These are phyloP conservation scores for Blastomussa wellsi DNA, from an alignment of 92 coral and sea anemone species.

Conservation along the genomic window DNA sequence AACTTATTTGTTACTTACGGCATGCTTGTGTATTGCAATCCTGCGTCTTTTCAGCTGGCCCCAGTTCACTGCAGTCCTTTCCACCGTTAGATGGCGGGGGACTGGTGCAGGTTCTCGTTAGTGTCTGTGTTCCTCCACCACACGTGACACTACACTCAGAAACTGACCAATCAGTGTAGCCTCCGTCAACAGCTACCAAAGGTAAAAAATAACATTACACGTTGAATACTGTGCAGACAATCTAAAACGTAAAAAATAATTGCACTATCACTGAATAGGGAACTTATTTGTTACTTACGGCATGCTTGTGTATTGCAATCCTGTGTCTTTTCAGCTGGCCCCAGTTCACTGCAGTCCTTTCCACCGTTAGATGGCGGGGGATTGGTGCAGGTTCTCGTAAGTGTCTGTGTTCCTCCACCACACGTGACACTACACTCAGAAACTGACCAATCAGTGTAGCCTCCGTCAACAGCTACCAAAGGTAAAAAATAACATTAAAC, in stretches of 20 bases:
- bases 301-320: background rate
- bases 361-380: constrained; percentile 16
- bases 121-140: constrained; percentile 10
- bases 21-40: background rate
- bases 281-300: background rate
- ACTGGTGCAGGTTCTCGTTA: constrained; percentile 21
- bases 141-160: constrained; percentile 11
- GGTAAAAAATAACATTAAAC: background rate
- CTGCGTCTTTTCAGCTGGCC: background rate
- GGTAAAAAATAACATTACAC: too few species aligned
- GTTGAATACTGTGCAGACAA: too few species aligned
- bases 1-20: background rate
- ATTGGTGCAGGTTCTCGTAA: constrained; percentile 25
- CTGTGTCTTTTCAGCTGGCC: background rate
- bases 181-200: constrained; percentile 17
- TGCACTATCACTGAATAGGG: too few species aligned
- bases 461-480: constrained; percentile 5
- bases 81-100: constrained; percentile 16
- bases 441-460: constrained; percentile 23
- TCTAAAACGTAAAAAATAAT: too few species aligned
- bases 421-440: constrained; percentile 9
- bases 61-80: constrained; percentile 22
- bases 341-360: constrained; percentile 24
- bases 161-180: constrained; percentile 19
- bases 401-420: constrained; percentile 14